Conservation (phyloP, 1,140 invertebrate genomes). For the Caenorhabditis remanei region DNA sequence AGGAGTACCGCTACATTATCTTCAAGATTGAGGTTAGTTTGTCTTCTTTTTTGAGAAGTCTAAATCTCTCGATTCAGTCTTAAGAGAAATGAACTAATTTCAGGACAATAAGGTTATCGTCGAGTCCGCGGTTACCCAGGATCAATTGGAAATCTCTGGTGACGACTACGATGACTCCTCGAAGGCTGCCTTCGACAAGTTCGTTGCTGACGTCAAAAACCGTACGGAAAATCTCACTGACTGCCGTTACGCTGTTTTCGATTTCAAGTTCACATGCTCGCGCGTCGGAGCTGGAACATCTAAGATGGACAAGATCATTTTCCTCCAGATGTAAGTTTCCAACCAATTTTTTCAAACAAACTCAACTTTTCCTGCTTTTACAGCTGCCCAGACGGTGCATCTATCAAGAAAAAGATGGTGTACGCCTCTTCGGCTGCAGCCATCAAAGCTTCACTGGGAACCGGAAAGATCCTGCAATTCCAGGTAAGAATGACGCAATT, state of each 20-base stretch:
- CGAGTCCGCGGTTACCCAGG: slow-evolving; percentile 72
- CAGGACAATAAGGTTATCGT: slow-evolving; percentile 77
- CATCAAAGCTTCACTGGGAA: slow-evolving; percentile 78
- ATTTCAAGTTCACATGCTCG: slow-evolving; percentile 76
- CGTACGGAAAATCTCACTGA: slow-evolving; percentile 74
- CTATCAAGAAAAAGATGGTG: slow-evolving; percentile 79
- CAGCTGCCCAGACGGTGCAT: slow-evolving; percentile 77
- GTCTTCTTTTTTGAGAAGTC: not conserved
- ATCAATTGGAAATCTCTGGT: slow-evolving; percentile 68
- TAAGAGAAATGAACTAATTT: slow-evolving; percentile 5
- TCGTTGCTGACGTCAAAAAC: slow-evolving; percentile 75
- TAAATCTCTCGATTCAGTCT: not conserved
- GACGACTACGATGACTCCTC: slow-evolving; percentile 78
- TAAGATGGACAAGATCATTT: slow-evolving; percentile 78
- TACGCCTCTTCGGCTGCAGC: slow-evolving; percentile 78
- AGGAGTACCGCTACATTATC: slow-evolving; percentile 68
- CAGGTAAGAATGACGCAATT: slow-evolving; percentile 67
- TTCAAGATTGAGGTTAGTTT: slow-evolving; percentile 69
- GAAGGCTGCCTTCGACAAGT: slow-evolving; percentile 76
- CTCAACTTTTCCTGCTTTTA: not conserved
- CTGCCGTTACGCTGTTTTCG: slow-evolving; percentile 77
- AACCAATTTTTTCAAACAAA: not conserved
- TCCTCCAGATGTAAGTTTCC: slow-evolving; percentile 71
- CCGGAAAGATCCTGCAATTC: slow-evolving; percentile 77
- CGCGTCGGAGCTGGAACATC: slow-evolving; percentile 76